Base-by-base conservation (phyloP, 2,888 invertebrate species). In the Cremastinae sp. region DNA sequence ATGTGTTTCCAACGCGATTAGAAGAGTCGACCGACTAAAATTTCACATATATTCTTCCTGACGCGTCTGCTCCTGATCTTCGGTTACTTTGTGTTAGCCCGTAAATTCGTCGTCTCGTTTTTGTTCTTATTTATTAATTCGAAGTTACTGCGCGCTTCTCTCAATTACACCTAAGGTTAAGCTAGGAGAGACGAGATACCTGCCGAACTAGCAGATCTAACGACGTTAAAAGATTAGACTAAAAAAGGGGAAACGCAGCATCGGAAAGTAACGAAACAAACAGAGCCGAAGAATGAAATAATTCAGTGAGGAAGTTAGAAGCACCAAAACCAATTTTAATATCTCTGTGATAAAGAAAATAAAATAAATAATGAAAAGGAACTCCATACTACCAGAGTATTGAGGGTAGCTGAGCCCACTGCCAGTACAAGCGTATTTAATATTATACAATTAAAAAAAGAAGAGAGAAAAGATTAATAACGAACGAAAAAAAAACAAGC, bases 331-430 rank as follows among this genome's bases (percentile, higher is more conserved):
- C 85, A 83, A 84, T 84, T 82, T 62, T 62, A 76, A 84, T 85
- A 84, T 84, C 85, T 86, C 86, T 86, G 86, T 86, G 86, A 86
- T 86, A 75, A 53, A 71, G 28, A 28, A 28, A 28, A 28, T 3
- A 3, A 28, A 28, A 28, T 28, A 28, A n/a, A 28, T 28, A 28
- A 28, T 3, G 5, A 28, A 43, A 51, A 84, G 83, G 78, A 86
- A 85, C 83, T 86, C 83, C 84, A 80, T 86, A 85, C 85, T 85
- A 58, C 79, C 84, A 84, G 84, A 86, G 81, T 85, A 84, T 84
- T 83, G 82, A 86, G 81, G 80, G 82, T 77, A 85, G 84, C 83
- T 84, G 84, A 84, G 82, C 85, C 83, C 87, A 87, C 87, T 87
- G 86, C 87, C 87, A 87, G 86, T 87, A 86, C 84, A 86, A 82